A percentile compares a stretch with the other conserved stretches of the same genome.
Evolutionary conservation across 2,113 vertebrate genomes (phyloP).

Genomic region (Hippocampus barbouri): DNA sequence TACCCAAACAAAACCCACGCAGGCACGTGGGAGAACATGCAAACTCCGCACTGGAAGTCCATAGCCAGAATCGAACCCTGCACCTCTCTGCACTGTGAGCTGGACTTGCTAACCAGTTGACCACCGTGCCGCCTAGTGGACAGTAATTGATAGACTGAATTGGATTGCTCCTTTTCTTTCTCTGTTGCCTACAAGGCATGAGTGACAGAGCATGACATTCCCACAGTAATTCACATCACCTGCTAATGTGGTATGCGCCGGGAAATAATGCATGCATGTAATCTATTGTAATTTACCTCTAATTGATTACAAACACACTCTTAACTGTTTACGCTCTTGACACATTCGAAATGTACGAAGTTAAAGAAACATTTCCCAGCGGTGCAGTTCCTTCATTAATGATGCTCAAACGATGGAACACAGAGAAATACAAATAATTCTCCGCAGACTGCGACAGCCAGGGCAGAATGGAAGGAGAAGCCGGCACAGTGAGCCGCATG

Average conservation of each 20-base stretch:
- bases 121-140: too few species aligned
- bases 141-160: background rate
- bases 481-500: background rate
- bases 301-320: background rate
- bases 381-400: background rate
- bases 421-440: background rate
- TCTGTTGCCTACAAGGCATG: background rate
- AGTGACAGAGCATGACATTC: background rate
- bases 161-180: background rate
- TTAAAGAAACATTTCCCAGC: background rate
- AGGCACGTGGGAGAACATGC: too few species aligned
- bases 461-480: background rate
- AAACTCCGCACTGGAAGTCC: too few species aligned
- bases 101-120: too few species aligned
- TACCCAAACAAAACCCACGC: too few species aligned
- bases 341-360: background rate
- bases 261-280: constrained; percentile 1
- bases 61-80: too few species aligned
- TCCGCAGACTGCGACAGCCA: background rate
- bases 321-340: background rate
- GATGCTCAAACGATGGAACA: background rate
- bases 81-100: too few species aligned
- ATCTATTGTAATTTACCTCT: background rate
- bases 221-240: background rate
- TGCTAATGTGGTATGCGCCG: background rate